A percentile compares a stretch with the other conserved stretches of the same genome.
Evolutionary conservation across 2,888 invertebrate species (phyloP).

Genomic region (Drosophila seclusa): DNA sequence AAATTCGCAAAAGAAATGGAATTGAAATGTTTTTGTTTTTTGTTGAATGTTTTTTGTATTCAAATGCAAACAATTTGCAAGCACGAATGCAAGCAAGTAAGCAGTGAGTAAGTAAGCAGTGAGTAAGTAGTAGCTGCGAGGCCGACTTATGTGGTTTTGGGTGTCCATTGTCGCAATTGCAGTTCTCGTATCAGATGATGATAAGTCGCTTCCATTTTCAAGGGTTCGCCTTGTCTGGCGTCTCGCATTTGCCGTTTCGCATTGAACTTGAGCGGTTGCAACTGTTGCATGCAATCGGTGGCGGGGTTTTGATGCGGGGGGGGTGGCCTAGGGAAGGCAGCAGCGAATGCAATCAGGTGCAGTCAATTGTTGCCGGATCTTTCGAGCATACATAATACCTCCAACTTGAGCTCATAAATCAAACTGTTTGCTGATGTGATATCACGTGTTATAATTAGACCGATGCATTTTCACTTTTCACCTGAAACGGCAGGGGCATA

Average conservation of each 20-base stretch:
- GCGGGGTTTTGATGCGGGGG: background rate
- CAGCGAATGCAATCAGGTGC: slow-evolving; percentile 72
- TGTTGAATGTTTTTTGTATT: slow-evolving; percentile 23
- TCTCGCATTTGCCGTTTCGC: slow-evolving; percentile 68
- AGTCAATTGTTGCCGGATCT: slow-evolving; percentile 76
- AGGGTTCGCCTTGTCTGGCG: slow-evolving; percentile 78
- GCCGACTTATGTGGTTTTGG: slow-evolving; percentile 5
- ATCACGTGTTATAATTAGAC: slow-evolving; percentile 76
- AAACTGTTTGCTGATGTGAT: slow-evolving; percentile 68
- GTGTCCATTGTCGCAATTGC: slow-evolving; percentile 27
- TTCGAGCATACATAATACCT: slow-evolving; percentile 34
- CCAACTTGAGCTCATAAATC: slow-evolving; percentile 53
- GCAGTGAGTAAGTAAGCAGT: slow-evolving; percentile 1
- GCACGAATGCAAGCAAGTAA: slow-evolving; percentile 1
- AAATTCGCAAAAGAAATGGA: slow-evolving; percentile 65
- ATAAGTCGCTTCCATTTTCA: slow-evolving; percentile 70
- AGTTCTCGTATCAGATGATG: slow-evolving; percentile 53
- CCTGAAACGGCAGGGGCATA: slow-evolving; percentile 1
- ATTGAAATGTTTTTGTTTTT: slow-evolving; percentile 35
- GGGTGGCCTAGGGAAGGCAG: background rate
- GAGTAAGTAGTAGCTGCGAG: background rate
- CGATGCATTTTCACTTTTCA: slow-evolving; percentile 78
- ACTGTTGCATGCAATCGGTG: background rate
- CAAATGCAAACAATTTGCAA: slow-evolving; percentile 40
- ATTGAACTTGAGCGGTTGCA: slow-evolving; percentile 72